phyloP scores from a whole-genome alignment of 2,888 invertebrate genomes.

The Tiliacea aurago region DNA sequence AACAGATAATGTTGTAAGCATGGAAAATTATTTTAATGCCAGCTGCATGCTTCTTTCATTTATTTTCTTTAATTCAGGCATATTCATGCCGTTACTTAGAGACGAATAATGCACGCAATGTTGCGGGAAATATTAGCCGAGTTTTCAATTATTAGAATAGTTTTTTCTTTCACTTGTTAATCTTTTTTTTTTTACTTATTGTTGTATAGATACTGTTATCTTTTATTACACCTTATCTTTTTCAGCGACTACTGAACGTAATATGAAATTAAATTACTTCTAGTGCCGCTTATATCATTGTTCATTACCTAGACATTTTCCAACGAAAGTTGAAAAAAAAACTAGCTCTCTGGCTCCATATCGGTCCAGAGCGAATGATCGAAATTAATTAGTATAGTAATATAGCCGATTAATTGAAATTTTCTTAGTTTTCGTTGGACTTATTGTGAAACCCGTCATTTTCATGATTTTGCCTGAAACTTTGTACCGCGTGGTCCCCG shows the following conservation, averaged over 20 bases:
- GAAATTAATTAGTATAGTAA: no score
- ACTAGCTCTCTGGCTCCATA: no score
- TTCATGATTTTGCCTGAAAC: constrained; percentile 12
- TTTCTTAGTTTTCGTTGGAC: constrained; percentile 1
- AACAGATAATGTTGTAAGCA: constrained; percentile 74
- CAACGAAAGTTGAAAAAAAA: background rate
- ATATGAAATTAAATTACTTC: background rate
- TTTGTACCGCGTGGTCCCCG: constrained; percentile 49
- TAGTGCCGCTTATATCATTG: background rate
- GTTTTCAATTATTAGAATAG: background rate
- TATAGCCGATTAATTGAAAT: background rate
- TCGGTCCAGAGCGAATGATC: no score
- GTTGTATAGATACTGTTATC: background rate
- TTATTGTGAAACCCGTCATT: constrained; percentile 25
- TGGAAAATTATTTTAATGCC: constrained; percentile 60
- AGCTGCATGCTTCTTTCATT: constrained; percentile 59
- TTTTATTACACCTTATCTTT: background rate
- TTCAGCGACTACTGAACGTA: background rate
- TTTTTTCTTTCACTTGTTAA: background rate
- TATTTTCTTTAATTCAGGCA: constrained; percentile 12
- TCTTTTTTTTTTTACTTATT: background rate
- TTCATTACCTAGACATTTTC: background rate
- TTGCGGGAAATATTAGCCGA: background rate
- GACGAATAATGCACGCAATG: constrained; percentile 27
- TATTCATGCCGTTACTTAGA: background rate